phyloP scores from a whole-genome alignment of 2,797 vertebrate species.

The Serranus cabrilla region DNA sequence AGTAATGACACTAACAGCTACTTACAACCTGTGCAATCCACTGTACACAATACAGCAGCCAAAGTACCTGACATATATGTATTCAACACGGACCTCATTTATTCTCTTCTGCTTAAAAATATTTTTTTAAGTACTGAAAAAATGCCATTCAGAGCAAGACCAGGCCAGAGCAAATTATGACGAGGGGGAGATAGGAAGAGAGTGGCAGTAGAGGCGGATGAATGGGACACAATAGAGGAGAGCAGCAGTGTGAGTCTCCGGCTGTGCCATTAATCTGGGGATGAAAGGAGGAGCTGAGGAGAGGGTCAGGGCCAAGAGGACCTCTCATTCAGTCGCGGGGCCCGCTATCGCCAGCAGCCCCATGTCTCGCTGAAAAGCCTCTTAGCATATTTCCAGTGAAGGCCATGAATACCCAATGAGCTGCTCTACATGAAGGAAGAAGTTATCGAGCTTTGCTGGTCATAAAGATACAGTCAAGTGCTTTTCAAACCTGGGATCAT shows the following conservation, averaged over 20 bases:
- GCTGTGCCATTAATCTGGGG: slow-evolving; percentile 67
- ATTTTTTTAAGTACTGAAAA: slow-evolving; percentile 19
- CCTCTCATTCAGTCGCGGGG: slow-evolving; percentile 54
- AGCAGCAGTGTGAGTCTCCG: slow-evolving; percentile 40
- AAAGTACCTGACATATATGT: background rate
- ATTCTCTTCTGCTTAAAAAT: slow-evolving; percentile 1
- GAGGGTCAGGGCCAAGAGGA: slow-evolving; percentile 61
- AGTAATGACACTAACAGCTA: slow-evolving; percentile 9
- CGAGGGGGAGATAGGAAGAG: slow-evolving; percentile 8
- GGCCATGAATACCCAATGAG: slow-evolving; percentile 73
- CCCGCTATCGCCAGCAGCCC: slow-evolving; percentile 52
- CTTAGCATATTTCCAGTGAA: slow-evolving; percentile 68
- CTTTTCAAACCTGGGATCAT: slow-evolving; percentile 45
- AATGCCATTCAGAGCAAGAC: slow-evolving; percentile 1
- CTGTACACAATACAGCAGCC: background rate
- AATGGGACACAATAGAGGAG: slow-evolving; percentile 60
- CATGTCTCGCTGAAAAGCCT: slow-evolving; percentile 49
- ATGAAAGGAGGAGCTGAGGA: slow-evolving; percentile 61
- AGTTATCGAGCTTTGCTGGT: slow-evolving; percentile 45
- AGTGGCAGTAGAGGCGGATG: slow-evolving; percentile 7
- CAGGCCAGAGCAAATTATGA: slow-evolving; percentile 44
- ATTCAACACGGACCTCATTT: slow-evolving; percentile 12
- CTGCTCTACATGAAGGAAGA: slow-evolving; percentile 35
- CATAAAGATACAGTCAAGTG: slow-evolving; percentile 58
- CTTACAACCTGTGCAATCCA: background rate